A percentile compares a stretch with the other conserved stretches of the same genome.
Conservation (phyloP, 2,888 invertebrate genomes). For the Pristionchus fissidentatus region DNA sequence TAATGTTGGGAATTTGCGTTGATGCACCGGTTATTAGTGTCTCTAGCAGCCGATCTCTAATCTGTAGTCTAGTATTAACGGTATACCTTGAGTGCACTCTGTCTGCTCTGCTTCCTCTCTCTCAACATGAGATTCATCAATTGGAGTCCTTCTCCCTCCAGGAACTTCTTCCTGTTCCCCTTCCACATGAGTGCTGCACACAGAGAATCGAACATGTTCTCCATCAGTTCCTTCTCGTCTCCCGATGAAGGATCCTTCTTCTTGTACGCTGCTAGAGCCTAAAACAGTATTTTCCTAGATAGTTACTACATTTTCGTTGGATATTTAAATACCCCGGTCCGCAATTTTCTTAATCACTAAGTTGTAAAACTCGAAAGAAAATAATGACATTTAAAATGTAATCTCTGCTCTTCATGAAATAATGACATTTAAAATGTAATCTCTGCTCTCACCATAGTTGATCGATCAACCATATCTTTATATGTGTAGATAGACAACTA, state of each 20-base stretch:
- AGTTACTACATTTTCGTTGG: too few relatives aligned
- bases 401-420: too few relatives aligned
- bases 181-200: slow-evolving; percentile 92
- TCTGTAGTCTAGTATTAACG: background rate
- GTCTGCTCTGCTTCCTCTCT: slow-evolving; percentile 95
- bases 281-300: slow-evolving; percentile 47
- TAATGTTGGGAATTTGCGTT: too few relatives aligned
- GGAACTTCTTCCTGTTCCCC: slow-evolving; percentile 88
- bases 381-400: too few relatives aligned
- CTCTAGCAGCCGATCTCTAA: background rate
- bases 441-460: too few relatives aligned
- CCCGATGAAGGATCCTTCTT: slow-evolving; percentile 75
- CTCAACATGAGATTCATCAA: slow-evolving; percentile 99
- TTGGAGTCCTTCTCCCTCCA: slow-evolving; percentile 96
- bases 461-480: background rate
- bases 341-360: too few relatives aligned
- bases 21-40: too few relatives aligned
- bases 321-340: too few relatives aligned
- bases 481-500: slow-evolving; percentile 77
- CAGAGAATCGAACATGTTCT: slow-evolving; percentile 94
- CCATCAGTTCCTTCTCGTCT: slow-evolving; percentile 98
- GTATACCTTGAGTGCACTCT: slow-evolving; percentile 88
- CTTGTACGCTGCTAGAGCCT: slow-evolving; percentile 74
- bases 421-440: too few relatives aligned
- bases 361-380: background rate